Percentiles rank a stretch among this genome's conserved stretches.
These are phyloP conservation scores for Oeneis ivallda DNA, from an alignment of 2,888 invertebrate genomes.

Conservation along the genomic window DNA sequence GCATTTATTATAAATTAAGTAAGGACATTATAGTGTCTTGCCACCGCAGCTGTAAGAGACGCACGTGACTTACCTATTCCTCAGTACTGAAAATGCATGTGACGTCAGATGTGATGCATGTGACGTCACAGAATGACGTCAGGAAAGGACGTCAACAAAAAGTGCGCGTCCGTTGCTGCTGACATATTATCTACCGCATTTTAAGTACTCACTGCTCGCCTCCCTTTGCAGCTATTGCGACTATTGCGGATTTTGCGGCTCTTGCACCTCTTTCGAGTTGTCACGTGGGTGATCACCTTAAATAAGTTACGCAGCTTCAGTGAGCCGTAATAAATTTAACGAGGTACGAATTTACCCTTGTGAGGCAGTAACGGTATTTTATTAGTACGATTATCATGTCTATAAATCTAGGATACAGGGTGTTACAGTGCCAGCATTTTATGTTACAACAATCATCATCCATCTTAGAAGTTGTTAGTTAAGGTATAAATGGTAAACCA, in stretches of 20 bases:
- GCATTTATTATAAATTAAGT: not conserved
- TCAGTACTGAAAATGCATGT: too few relatives aligned
- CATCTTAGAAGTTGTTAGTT: too few relatives aligned
- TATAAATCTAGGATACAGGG: constrained; percentile 17
- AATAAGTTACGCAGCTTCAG: constrained; percentile 7
- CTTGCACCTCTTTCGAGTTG: not conserved
- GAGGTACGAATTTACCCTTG: constrained; percentile 23
- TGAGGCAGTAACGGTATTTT: constrained; percentile 26
- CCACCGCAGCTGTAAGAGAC: too few relatives aligned
- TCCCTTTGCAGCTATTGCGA: too few relatives aligned
- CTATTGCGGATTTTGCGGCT: not conserved
- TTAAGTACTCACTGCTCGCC: too few relatives aligned
- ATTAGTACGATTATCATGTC: constrained; percentile 28
- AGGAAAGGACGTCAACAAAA: too few relatives aligned
- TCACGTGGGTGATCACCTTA: not conserved
- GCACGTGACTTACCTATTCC: too few relatives aligned
- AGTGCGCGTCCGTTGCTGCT: too few relatives aligned
- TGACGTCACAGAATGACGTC: too few relatives aligned
- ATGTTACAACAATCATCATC: not conserved
- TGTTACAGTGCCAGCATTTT: not conserved
- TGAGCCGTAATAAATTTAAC: constrained; percentile 31
- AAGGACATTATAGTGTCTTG: not conserved
- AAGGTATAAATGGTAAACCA: too few relatives aligned
- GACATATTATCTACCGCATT: too few relatives aligned
- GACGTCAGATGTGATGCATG: too few relatives aligned